Evolutionary conservation across 2,113 vertebrate genomes (phyloP).

Genomic region (Centropristis striata): DNA sequence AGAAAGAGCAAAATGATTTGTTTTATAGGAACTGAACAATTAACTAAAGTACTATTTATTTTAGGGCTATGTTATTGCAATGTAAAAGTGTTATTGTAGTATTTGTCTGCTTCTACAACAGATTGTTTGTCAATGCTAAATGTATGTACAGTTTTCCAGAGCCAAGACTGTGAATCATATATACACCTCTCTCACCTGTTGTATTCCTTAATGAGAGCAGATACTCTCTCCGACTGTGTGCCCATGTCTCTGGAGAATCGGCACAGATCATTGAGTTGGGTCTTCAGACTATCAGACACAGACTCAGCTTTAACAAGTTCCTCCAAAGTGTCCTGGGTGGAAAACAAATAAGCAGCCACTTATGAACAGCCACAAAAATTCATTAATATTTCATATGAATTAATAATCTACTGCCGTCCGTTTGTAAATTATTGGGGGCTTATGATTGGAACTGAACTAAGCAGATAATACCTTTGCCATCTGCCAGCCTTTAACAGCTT

Average conservation of each 20-base stretch:
- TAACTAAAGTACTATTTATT: too few relatives aligned
- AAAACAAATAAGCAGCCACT: conserved; percentile 4
- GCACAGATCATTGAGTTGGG: conserved; percentile 94
- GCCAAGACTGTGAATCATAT: neutral
- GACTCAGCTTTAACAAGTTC: conserved; percentile 90
- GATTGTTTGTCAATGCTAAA: neutral
- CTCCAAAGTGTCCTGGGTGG: conserved; percentile 88
- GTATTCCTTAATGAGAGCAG: conserved; percentile 94
- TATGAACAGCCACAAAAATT: neutral
- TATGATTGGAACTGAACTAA: neutral
- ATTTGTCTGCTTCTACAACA: neutral
- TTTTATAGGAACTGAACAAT: too few relatives aligned
- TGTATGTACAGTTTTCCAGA: neutral
- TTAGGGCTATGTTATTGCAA: too few relatives aligned
- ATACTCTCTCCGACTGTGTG: conserved; percentile 91
- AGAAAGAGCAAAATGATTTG: too few relatives aligned
- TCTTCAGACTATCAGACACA: conserved; percentile 91
- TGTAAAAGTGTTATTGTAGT: too few relatives aligned
- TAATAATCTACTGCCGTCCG: neutral
- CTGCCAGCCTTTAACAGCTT: conserved; percentile 90
- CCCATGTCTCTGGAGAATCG: conserved; percentile 95
- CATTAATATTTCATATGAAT: neutral
- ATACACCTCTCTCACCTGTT: conserved; percentile 87
- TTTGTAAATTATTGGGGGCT: neutral
- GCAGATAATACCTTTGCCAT: conserved; percentile 86